Base-by-base conservation (phyloP, 2,888 invertebrate genomes). In the Ophioninae sp. region DNA sequence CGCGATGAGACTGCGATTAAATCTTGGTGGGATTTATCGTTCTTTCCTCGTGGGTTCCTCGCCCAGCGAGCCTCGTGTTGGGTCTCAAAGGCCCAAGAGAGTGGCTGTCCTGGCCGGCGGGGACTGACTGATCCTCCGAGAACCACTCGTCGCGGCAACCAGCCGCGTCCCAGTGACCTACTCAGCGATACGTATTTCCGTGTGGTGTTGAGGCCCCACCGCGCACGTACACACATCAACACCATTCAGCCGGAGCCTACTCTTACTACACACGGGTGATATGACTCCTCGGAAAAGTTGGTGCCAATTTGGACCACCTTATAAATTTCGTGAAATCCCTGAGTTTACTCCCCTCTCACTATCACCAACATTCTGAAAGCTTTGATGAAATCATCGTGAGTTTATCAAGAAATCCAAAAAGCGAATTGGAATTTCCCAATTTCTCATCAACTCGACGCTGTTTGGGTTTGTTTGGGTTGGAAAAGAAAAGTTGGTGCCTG, bases 121-220 rank as follows among this genome's bases (percentile, higher is more conserved):
- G 90, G 90, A 92, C 91, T 91, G 91, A 92, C 92, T 93, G 92
- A 92, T 91, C 90, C 91, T 90, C 89, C 89, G 87, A 89, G 89
- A 89, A 89, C 89, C 88, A 87, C 91, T 91, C 89, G 90, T 91
- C 91, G 91, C 90, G 89, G 89, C 90, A 89, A 88, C 88, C 89
- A 91, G 91, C 90, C 90, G 88, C 90, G 93, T 92, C 92, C 93
- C 90, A 93, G 90, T 93, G 92, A 93, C 93, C 93, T 92, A 93
- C 93, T 92, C 87, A 87, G 88, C 44, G 0, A 73, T 73, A 72
- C n/a, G 13, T 51, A 90, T 85, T 88, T 88, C 67, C 58, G 41
- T 22, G 88, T 88, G 88, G 86, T 86, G 86, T 87, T 87, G 82
- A 85, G 84, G 85, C 88, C 83, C 84, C 86, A 86, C 88, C 85